phyloP scores from a whole-genome alignment of 2,113 vertebrate species.

The Sander vitreus region DNA sequence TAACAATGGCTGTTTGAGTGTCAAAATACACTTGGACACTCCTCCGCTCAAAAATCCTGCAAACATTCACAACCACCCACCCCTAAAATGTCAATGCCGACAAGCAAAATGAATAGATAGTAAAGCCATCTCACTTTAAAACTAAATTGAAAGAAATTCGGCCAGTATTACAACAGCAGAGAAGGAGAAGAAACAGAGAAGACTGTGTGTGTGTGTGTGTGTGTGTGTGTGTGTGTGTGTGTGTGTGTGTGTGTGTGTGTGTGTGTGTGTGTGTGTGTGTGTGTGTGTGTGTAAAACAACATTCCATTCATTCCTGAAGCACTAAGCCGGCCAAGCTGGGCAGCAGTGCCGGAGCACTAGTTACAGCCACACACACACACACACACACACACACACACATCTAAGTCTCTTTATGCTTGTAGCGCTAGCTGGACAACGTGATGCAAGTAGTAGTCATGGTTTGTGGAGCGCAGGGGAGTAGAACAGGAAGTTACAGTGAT shows the following conservation, averaged over 20 bases:
- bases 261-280: conserved; percentile 12
- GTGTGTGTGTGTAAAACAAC: conserved; percentile 71
- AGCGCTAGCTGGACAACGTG: not conserved
- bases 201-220: conserved; percentile 31
- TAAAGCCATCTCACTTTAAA: conserved; percentile 19
- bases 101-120: conserved; percentile 16
- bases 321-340: conserved; percentile 59
- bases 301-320: conserved; percentile 86
- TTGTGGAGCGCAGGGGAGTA: conserved; percentile 15
- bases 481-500: conserved; percentile 28
- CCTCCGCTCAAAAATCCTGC: conserved; percentile 36
- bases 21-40: conserved; percentile 49
- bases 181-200: conserved; percentile 17
- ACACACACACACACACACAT: not conserved
- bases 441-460: conserved; percentile 13
- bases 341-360: conserved; percentile 50
- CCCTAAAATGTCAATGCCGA: conserved; percentile 25
- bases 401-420: conserved; percentile 17
- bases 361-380: conserved; percentile 26
- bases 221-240: conserved; percentile 36
- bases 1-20: conserved; percentile 42
- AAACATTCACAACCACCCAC: conserved; percentile 46
- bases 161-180: not conserved
- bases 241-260: conserved; percentile 38
- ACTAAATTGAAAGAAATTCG: not conserved